A percentile compares a stretch with the other conserved stretches of the same genome.
Conservation (phyloP, 2,113 vertebrate genomes). For the Spea bombifrons region DNA sequence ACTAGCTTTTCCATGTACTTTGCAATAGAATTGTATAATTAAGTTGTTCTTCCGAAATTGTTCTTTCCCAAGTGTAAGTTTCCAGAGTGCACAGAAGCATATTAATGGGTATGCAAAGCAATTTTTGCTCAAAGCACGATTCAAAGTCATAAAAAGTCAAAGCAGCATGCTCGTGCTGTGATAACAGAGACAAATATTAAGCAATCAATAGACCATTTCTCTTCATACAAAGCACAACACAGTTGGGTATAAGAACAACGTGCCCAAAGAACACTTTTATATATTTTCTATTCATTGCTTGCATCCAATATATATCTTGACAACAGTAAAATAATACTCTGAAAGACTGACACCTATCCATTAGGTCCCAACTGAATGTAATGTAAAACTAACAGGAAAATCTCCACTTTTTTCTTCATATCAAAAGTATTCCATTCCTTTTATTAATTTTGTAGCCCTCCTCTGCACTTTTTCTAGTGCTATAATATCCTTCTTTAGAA, state of each 20-base stretch:
- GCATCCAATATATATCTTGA: slow-evolving; percentile 11
- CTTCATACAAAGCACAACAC: slow-evolving; percentile 15
- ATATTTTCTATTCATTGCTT: slow-evolving; percentile 24
- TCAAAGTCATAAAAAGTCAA: slow-evolving; percentile 43
- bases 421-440: no score
- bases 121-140: slow-evolving; percentile 31
- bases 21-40: no score
- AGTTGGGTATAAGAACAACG: slow-evolving; percentile 32
- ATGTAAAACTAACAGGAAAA: neutral
- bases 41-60: neutral
- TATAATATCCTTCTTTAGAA: no score
- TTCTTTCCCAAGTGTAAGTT: neutral
- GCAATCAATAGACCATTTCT: slow-evolving; percentile 13
- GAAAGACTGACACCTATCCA: slow-evolving; percentile 2
- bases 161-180: slow-evolving; percentile 16
- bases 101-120: slow-evolving; percentile 23
- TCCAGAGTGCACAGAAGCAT: neutral
- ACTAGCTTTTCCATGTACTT: no score
- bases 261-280: slow-evolving; percentile 6
- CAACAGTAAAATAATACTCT: neutral
- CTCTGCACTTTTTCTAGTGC: no score
- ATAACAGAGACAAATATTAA: slow-evolving; percentile 27
- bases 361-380: slow-evolving; percentile 2
- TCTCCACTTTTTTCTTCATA: no score
- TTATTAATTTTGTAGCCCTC: no score